These are phyloP conservation scores for Tiliacea aurago DNA, from an alignment of 2,888 invertebrate species.

Conservation along the genomic window DNA sequence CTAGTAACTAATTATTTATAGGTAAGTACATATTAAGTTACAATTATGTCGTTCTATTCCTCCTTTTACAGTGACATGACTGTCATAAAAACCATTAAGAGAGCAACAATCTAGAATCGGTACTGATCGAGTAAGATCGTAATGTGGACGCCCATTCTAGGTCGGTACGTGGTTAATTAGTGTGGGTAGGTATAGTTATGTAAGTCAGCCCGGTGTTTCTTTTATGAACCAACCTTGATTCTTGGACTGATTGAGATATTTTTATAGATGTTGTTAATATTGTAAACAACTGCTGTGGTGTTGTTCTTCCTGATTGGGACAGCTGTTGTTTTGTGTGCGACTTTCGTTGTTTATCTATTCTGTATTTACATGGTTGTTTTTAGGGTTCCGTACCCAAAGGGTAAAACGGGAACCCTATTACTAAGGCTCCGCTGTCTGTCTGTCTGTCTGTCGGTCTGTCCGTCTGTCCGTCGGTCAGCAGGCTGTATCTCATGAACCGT, in stretches of 20 bases:
- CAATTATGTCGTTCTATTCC: slow-evolving; percentile 75
- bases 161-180: slow-evolving; percentile 83
- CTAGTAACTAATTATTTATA: slow-evolving; percentile 72
- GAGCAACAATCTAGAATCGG: slow-evolving; percentile 72
- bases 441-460: too few relatives aligned
- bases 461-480: too few relatives aligned
- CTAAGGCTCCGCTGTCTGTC: too few relatives aligned
- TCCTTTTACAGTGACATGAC: slow-evolving; percentile 80
- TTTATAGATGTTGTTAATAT: slow-evolving; percentile 68
- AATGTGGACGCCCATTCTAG: slow-evolving; percentile 80
- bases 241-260: slow-evolving; percentile 85
- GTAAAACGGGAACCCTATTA: too few relatives aligned
- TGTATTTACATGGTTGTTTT: background rate
- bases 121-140: slow-evolving; percentile 75
- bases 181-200: slow-evolving; percentile 80
- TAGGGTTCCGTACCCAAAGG: too few relatives aligned
- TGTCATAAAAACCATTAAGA: slow-evolving; percentile 78
- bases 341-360: slow-evolving; percentile 13
- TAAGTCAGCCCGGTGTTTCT: slow-evolving; percentile 78
- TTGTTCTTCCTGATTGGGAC: slow-evolving; percentile 66
- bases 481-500: too few relatives aligned
- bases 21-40: slow-evolving; percentile 71
- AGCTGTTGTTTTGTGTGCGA: background rate
- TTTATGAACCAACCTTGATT: slow-evolving; percentile 85
- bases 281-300: slow-evolving; percentile 72